Conservation (phyloP, 53 echinoderm and acorn worm genomes). For the Temnopleurus reevesii region DNA sequence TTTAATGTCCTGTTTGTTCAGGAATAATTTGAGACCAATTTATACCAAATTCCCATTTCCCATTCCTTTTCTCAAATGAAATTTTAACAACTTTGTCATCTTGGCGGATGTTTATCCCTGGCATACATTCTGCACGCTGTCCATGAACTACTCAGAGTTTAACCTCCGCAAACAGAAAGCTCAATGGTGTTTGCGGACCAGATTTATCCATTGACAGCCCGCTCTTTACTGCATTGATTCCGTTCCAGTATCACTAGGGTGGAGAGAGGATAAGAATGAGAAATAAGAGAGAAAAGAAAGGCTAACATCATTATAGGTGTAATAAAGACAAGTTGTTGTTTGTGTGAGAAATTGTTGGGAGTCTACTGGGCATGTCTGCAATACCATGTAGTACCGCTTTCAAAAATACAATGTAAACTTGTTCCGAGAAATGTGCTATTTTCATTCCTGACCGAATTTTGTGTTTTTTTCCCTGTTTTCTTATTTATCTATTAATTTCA, state of each 20-base stretch:
- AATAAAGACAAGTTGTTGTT: not conserved
- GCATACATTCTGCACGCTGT: not conserved
- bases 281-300: not conserved
- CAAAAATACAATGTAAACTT: too few species aligned
- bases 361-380: not conserved
- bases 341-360: not conserved
- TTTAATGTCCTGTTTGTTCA: too few species aligned
- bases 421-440: too few species aligned
- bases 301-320: not conserved
- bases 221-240: not conserved
- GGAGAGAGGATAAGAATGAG: too few species aligned
- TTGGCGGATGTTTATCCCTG: not conserved
- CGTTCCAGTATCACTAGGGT: not conserved
- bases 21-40: too few species aligned
- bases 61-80: too few species aligned
- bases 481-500: too few species aligned
- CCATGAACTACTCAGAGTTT: constrained; percentile 10
- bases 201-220: constrained; percentile 14
- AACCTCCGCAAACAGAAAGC: constrained; percentile 9
- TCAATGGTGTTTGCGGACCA: not conserved
- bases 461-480: too few species aligned
- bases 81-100: not conserved
- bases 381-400: not conserved
- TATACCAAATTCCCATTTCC: too few species aligned
- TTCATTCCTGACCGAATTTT: too few species aligned